A percentile compares a stretch with the other conserved stretches of the same genome.
These are phyloP conservation scores for Clarias gariepinus DNA, from an alignment of 2,113 vertebrate genomes.

Conservation along the genomic window DNA sequence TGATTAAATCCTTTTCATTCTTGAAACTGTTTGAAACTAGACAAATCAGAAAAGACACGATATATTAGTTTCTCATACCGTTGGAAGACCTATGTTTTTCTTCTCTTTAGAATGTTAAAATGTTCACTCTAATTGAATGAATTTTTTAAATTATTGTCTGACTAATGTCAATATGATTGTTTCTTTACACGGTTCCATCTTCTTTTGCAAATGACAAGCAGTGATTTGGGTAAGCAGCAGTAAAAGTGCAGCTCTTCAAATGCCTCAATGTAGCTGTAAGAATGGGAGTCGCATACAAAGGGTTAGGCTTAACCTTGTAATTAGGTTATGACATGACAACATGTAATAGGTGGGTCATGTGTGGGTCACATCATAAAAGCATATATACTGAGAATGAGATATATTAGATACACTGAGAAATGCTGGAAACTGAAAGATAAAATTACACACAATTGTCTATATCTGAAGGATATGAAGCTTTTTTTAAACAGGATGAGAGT, in stretches of 20 bases:
- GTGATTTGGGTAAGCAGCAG: neutral
- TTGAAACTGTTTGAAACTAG: too few relatives aligned
- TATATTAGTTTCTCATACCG: neutral
- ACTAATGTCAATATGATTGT: neutral
- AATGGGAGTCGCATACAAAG: neutral
- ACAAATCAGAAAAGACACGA: too few relatives aligned
- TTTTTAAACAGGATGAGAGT: too few relatives aligned
- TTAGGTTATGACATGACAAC: neutral
- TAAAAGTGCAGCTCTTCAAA: neutral
- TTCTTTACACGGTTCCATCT: conserved; percentile 2
- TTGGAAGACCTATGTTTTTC: neutral
- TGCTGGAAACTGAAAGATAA: neutral
- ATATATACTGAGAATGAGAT: neutral
- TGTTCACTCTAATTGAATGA: neutral
- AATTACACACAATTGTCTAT: neutral
- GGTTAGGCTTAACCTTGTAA: neutral
- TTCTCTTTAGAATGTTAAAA: neutral
- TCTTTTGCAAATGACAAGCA: conserved; percentile 25
- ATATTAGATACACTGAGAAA: neutral
- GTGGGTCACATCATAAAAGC: neutral
- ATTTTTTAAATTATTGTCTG: neutral
- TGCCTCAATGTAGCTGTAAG: conserved; percentile 13
- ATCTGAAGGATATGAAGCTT: neutral
- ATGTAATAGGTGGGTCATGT: neutral
- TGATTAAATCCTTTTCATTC: neutral